phyloP scores from a whole-genome alignment of 2,797 vertebrate species.

The Psittacula echo region DNA sequence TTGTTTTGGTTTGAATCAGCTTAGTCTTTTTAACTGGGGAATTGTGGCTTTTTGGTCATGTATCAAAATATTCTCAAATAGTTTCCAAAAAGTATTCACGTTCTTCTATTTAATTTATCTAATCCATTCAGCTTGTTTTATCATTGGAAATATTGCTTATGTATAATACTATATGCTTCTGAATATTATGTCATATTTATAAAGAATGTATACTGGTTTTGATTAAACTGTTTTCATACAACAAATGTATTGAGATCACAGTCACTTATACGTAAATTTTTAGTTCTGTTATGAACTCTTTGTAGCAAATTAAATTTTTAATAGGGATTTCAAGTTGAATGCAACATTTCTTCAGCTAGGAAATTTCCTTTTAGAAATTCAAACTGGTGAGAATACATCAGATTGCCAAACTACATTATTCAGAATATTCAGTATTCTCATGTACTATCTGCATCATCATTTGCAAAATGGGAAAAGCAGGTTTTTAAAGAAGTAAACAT shows the following conservation, averaged over 20 bases:
- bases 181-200: neutral
- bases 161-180: neutral
- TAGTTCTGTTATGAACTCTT: neutral
- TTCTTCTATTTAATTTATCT: neutral
- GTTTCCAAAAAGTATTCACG: neutral
- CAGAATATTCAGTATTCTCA: neutral
- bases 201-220: neutral
- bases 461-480: neutral
- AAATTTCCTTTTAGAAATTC: neutral
- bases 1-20: neutral
- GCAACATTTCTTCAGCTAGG: neutral
- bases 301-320: neutral
- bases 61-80: neutral
- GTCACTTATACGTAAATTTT: neutral
- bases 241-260: neutral
- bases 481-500: neutral
- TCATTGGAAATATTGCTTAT: neutral
- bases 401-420: neutral
- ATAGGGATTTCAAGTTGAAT: neutral
- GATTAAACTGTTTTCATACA: neutral
- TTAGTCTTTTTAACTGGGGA: neutral
- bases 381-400: neutral
- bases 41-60: neutral
- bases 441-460: neutral
- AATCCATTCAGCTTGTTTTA: neutral